Base-by-base conservation (phyloP, 2,888 invertebrate species). In the Octonoba sinensis region DNA sequence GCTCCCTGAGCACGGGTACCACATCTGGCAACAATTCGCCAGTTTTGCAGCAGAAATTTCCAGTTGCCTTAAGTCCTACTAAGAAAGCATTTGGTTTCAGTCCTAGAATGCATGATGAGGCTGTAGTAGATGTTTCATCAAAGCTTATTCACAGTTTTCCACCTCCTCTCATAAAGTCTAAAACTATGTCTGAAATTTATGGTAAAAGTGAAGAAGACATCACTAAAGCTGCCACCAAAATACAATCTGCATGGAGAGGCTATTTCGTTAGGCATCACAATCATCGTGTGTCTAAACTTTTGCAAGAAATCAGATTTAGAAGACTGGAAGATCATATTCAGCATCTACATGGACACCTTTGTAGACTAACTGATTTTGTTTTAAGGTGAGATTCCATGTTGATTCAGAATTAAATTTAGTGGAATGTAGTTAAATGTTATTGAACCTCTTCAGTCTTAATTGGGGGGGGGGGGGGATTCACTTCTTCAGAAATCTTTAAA, bases 161-260 rank as follows among this genome's bases (percentile, higher is more conserved):
- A 6, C 60, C 72, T 11, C 64, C 51, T 24, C 60, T 71, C 46
- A 49, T 44, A n/a, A 82, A 82, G 20, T 59, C 75, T 15, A 74
- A 70, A 20, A 82, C 74, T 12, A 74, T 82, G 74, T 64, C 75
- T 24, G 81, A 82, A 59, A 70, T 70, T 46, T 82, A 82, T 70
- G 76, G 76, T 3, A 73, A 83, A 20, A 83, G 74, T 51, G 83
- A 77, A 15, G 74, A 74, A 36, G 74, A 83, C 27, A 79, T 83
- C 12, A 64, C 82, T 20, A 84, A 83, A 85, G 92, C 95, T 0
- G 95, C 95, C 0, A 91, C 94, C 47, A 92, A 92, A 36, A 95
- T 96, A 87, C 96, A 96, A 89, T 93, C 93, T 88, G 92, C 93
- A 89, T 96, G 96, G 96, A 90, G 95, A 27, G 95, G 96, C 0